Evolutionary conservation across 2,113 vertebrate genomes (phyloP).

Genomic region (Paradoxurus hermaphroditus): DNA sequence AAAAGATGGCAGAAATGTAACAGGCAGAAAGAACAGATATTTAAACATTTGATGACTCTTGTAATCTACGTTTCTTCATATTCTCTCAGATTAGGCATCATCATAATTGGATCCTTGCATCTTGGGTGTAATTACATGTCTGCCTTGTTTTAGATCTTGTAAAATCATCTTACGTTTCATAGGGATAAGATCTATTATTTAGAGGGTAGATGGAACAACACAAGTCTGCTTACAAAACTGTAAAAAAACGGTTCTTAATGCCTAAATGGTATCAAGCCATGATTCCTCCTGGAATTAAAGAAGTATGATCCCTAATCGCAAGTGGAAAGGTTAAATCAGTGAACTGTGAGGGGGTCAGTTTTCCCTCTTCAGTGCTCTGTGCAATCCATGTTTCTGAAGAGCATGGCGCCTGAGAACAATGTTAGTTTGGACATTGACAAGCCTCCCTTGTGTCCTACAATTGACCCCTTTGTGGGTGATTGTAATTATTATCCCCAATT

Average conservation of each 20-base stretch:
- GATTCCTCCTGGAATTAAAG: not conserved
- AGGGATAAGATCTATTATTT: not conserved
- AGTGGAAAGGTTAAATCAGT: not conserved
- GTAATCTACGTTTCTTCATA: not conserved
- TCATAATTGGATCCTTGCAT: not conserved
- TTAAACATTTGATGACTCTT: not conserved
- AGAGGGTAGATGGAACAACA: not conserved
- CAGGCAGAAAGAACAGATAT: not conserved
- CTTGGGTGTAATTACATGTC: not conserved
- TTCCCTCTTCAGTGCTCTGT: not conserved
- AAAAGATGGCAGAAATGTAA: not conserved
- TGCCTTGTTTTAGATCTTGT: not conserved
- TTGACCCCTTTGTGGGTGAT: not conserved
- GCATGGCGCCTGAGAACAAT: not conserved
- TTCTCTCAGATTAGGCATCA: not conserved
- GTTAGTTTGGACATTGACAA: not conserved
- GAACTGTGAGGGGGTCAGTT: not conserved
- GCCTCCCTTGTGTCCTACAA: not conserved
- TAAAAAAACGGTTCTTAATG: not conserved
- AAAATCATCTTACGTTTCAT: not conserved
- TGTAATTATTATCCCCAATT: not conserved
- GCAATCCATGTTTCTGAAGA: not conserved
- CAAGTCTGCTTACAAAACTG: not conserved
- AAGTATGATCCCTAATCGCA: not conserved
- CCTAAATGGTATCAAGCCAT: not conserved